These are phyloP conservation scores for Antigone vipio DNA, from an alignment of 2,113 vertebrate species.

Conservation along the genomic window DNA sequence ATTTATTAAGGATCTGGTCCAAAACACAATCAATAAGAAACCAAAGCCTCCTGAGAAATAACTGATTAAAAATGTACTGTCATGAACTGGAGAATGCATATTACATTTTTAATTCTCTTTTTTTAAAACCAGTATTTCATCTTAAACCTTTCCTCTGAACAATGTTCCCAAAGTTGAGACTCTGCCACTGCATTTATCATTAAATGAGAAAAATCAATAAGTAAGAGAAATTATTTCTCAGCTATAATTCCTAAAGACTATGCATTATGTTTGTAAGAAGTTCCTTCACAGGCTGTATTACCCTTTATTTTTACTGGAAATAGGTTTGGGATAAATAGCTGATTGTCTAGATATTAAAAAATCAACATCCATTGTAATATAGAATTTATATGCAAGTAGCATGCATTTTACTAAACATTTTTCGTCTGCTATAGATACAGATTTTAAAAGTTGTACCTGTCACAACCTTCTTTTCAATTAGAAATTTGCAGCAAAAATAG, in stretches of 20 bases:
- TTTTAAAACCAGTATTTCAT: rapidly evolving
- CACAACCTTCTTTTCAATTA: background rate
- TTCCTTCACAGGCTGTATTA: background rate
- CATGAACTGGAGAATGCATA: background rate
- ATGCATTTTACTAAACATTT: background rate
- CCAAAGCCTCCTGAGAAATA: background rate
- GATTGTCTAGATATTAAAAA: background rate
- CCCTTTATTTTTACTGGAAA: background rate
- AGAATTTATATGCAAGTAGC: background rate
- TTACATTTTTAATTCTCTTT: background rate
- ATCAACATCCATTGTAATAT: background rate
- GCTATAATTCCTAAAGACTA: background rate
- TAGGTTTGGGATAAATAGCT: background rate
- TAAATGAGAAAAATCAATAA: background rate
- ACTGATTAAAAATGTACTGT: background rate
- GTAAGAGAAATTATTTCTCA: background rate
- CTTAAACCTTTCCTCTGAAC: background rate
- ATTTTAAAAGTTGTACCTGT: background rate
- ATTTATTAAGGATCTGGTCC: background rate
- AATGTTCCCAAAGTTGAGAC: background rate
- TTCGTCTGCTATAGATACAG: background rate
- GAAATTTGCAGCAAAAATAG: background rate
- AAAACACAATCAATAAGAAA: background rate
- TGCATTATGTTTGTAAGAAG: background rate
- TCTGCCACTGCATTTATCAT: background rate